These are phyloP conservation scores for Scalopus aquaticus DNA, from an alignment of 2,113 vertebrate species.

Conservation along the genomic window DNA sequence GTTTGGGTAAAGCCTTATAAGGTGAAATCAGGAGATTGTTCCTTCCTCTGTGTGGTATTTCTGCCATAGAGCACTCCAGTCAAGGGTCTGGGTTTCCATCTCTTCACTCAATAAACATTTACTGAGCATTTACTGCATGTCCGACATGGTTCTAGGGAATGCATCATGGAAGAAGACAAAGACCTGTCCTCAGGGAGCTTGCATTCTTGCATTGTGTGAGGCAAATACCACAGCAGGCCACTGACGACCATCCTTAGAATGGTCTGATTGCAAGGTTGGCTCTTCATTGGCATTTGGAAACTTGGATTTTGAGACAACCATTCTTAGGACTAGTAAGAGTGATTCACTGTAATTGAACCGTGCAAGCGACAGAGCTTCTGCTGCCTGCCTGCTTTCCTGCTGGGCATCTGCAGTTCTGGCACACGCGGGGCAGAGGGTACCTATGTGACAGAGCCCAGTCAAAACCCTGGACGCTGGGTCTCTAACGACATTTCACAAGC, in stretches of 20 bases:
- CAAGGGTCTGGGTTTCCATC: not conserved
- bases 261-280: not conserved
- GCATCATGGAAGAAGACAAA: not conserved
- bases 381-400: not conserved
- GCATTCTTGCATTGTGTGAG: not conserved
- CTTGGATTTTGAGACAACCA: not conserved
- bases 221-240: not conserved
- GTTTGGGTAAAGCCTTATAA: not conserved
- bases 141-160: not conserved
- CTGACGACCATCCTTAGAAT: not conserved
- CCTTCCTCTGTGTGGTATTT: not conserved
- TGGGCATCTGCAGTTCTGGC: not conserved
- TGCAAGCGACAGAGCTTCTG: not conserved
- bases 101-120: conserved; percentile 18
- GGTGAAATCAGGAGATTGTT: not conserved
- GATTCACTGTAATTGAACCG: not conserved
- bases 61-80: not conserved
- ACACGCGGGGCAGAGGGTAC: not conserved
- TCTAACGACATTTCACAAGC: not conserved
- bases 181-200: not conserved
- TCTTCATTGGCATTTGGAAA: not conserved
- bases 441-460: not conserved
- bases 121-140: not conserved
- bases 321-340: not conserved
- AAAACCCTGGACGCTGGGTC: not conserved